Base-by-base conservation (phyloP, 2,113 vertebrate species). In the Phocoena phocoena region DNA sequence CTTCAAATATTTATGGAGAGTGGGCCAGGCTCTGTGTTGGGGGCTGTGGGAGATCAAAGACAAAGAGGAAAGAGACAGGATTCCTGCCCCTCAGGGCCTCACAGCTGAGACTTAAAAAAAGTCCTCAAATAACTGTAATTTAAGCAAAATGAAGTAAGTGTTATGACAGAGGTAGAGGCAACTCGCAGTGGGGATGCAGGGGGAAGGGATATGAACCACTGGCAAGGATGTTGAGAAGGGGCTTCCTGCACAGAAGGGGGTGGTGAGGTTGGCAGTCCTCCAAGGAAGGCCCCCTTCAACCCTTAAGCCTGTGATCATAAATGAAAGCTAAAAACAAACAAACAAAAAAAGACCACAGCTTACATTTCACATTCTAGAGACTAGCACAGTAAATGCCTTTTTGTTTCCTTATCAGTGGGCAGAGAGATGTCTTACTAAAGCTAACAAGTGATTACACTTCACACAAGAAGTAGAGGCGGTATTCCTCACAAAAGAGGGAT, bases 1-100 rank as follows among this genome's bases (percentile, higher is more conserved):
- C 60, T 76, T 97, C 97, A 96, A 95, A 90, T 95, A 96, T 97
- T 95, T 97, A 97, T 71, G 70, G 96, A 80, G 89, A 89, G 33
- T 33, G 47, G 92, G 77, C 82, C 68, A 80, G 79, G 73, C 47
- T 96, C 53, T 38, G 21, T 79, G 50, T 14, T 65, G 53, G 67
- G 80, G 33, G 20, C 41, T 44, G 14, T 44, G 36, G 74, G 50
- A 89, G 74, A 93, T 92, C 95, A 93, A 95, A 95, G 80, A 93
- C 95, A 93, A 92, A 95, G 80, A 93, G 31, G 58, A 79, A 90
- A 23, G 77, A 92, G 62, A 44, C 63, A 88, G 82, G 44, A 95
- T 93, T 95, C 77, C 87, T 96, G 86, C 21, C 76, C 55, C 55
- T 62, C 62, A 86, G 93, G 92, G 73, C 28, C 44, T 93, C 86